These are phyloP conservation scores for Leptogaster cylindrica DNA, from an alignment of 2,888 invertebrate species.

Conservation along the genomic window DNA sequence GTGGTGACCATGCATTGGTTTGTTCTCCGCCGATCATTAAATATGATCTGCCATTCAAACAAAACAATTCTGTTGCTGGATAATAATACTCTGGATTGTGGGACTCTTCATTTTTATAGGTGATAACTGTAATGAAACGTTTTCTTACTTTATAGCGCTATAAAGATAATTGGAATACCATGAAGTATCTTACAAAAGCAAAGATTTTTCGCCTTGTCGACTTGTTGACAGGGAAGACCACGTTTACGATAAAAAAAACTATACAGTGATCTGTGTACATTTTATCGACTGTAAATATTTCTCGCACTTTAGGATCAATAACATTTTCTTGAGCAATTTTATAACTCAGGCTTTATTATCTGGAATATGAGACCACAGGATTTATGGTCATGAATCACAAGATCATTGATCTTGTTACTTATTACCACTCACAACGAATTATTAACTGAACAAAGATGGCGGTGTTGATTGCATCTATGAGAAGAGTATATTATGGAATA, in stretches of 20 bases:
- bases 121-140: conserved; percentile 35
- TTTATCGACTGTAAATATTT: conserved; percentile 26
- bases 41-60: too few relatives aligned
- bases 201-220: neutral
- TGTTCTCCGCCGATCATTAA: too few relatives aligned
- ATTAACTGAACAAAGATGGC: too few relatives aligned
- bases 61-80: neutral
- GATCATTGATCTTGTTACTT: neutral
- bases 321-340: conserved; percentile 4
- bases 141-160: conserved; percentile 28
- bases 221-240: neutral
- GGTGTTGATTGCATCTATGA: too few relatives aligned
- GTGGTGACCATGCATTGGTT: conserved; percentile 19
- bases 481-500: too few relatives aligned
- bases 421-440: neutral
- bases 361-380: conserved; percentile 3
- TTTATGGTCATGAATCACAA: conserved; percentile 6
- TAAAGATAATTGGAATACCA: conserved; percentile 31
- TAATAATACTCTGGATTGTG: neutral
- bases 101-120: conserved; percentile 23
- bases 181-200: neutral
- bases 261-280: neutral
- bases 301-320: conserved; percentile 20
- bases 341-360: conserved; percentile 16
- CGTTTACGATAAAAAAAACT: conserved; percentile 20